These are phyloP conservation scores for Elymnias hypermnestra DNA, from an alignment of 1,140 invertebrate species.

Conservation along the genomic window DNA sequence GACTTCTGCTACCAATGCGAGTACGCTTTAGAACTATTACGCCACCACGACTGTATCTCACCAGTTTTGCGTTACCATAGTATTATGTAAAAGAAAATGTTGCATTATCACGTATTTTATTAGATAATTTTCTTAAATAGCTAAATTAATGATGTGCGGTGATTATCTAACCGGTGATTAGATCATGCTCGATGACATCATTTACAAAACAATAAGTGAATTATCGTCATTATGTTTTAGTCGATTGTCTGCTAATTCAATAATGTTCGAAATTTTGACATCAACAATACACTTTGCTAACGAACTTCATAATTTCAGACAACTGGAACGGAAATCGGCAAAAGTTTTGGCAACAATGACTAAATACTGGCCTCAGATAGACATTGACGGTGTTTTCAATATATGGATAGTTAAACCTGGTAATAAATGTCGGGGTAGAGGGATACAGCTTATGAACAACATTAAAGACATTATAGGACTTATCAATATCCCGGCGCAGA, in stretches of 20 bases:
- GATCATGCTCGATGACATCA: conserved; percentile 3
- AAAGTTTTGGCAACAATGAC: conserved; percentile 66
- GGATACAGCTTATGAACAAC: conserved; percentile 91
- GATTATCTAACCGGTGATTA: conserved; percentile 3
- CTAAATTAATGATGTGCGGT: conserved; percentile 1
- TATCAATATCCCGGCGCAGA: conserved; percentile 78
- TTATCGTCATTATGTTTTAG: not conserved
- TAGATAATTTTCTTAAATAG: not conserved
- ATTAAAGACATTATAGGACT: conserved; percentile 90
- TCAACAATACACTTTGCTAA: not conserved
- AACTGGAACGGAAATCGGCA: conserved; percentile 57
- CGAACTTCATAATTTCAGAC: too few relatives aligned
- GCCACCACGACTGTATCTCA: too few relatives aligned
- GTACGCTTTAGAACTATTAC: too few relatives aligned
- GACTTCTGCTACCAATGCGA: too few relatives aligned
- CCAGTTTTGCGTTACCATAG: too few relatives aligned
- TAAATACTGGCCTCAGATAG: conserved; percentile 87
- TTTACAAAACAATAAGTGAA: not conserved
- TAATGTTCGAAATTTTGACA: not conserved
- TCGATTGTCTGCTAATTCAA: not conserved
- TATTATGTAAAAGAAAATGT: too few relatives aligned
- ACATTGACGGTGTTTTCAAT: conserved; percentile 89
- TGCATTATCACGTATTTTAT: not conserved
- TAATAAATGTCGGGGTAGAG: conserved; percentile 93
- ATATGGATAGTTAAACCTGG: conserved; percentile 98